Conservation (phyloP, 2,888 invertebrate species). For the Dynastes maya region DNA sequence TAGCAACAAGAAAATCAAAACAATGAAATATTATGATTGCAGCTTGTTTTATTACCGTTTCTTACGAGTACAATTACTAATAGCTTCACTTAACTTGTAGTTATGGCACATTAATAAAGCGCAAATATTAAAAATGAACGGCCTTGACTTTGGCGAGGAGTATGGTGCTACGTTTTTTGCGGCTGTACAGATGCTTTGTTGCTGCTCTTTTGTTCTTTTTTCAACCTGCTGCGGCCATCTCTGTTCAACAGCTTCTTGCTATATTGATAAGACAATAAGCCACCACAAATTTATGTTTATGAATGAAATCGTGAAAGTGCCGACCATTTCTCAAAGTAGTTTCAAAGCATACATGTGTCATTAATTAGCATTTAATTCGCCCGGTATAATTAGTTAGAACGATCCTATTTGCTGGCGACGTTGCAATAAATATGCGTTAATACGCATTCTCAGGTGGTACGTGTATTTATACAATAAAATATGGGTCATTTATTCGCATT, state of each 20-base stretch:
- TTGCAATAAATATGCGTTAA: conserved; percentile 19
- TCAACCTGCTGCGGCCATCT: neutral
- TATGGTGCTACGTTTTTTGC: conserved; percentile 1
- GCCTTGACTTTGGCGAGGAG: conserved; percentile 32
- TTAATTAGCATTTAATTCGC: conserved; percentile 10
- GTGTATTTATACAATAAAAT: conserved; percentile 27
- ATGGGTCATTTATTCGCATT: neutral
- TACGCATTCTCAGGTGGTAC: conserved; percentile 33
- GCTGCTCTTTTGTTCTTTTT: neutral
- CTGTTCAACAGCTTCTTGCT: neutral
- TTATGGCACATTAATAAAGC: conserved; percentile 53
- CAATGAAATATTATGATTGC: conserved; percentile 61
- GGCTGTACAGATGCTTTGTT: conserved; percentile 20
- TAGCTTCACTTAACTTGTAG: conserved; percentile 53
- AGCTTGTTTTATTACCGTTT: conserved; percentile 56
- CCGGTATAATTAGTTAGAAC: conserved; percentile 12
- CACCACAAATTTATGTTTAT: conserved; percentile 25
- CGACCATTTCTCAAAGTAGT: conserved; percentile 16
- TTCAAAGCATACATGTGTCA: neutral
- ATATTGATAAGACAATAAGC: conserved; percentile 27
- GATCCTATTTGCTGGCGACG: conserved; percentile 7
- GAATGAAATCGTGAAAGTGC: conserved; percentile 13
- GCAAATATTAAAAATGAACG: conserved; percentile 40
- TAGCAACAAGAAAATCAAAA: conserved; percentile 39
- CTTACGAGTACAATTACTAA: conserved; percentile 52